Conservation (phyloP, 2,113 vertebrate species). For the Cebus imitator region DNA sequence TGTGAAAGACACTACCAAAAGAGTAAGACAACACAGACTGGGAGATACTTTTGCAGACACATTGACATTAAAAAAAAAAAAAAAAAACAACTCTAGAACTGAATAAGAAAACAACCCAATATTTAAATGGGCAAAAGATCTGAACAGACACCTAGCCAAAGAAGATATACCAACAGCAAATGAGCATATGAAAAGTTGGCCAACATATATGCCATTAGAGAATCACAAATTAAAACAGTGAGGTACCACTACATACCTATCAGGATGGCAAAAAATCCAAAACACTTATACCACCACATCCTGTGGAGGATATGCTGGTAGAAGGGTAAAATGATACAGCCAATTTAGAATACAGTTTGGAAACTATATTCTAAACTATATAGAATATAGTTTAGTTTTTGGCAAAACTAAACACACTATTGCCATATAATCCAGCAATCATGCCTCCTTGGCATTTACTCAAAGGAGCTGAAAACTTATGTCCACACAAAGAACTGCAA, state of each 20-base stretch:
- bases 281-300: not conserved
- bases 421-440: not conserved
- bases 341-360: not conserved
- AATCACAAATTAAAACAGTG: conserved; percentile 17
- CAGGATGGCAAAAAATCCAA: not conserved
- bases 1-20: not conserved
- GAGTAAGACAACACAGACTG: not conserved
- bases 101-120: not conserved
- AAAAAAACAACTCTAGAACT: conserved; percentile 4
- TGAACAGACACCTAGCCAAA: not conserved
- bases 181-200: not conserved
- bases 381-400: not conserved
- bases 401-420: not conserved
- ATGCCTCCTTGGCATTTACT: not conserved
- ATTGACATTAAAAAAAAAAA: not conserved
- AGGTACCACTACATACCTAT: not conserved
- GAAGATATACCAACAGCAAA: not conserved
- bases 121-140: not conserved
- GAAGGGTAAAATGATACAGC: not conserved
- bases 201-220: not conserved
- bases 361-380: too few species aligned
- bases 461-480: not conserved
- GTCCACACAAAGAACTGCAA: not conserved
- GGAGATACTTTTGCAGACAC: not conserved
- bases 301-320: not conserved